Evolutionary conservation across 2,888 invertebrate species (phyloP), one percentile per base, ranked within the genome.

Genomic region (Muschampia staudingeri): DNA sequence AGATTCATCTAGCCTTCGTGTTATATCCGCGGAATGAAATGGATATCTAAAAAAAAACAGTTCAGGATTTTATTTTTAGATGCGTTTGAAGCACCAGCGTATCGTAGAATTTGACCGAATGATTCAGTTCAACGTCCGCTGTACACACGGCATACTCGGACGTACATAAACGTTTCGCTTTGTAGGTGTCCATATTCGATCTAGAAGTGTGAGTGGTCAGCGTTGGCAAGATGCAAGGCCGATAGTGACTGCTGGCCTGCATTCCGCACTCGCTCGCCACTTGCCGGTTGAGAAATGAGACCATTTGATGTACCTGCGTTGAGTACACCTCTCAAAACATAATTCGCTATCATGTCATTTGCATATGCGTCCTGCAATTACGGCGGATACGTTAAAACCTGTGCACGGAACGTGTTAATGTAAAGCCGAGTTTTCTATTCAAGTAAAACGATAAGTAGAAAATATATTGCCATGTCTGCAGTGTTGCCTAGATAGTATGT

Each of bases 151-250:
- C 76, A 44, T 40, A 80, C 75, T 75, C 80, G 69, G 76, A 77
- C 75, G 78, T 71, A 78, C 80, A 80, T 80, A 78, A 80, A 82
- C 78, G 80, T 80, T 82, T 80, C 77, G 82, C 83, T 80, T 83
- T 80, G 83, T 87, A 84, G 76, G 34, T 82, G 80, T 85, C 83
- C 80, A 84, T 83, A 84, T 84, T 84, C 80, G 84, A 86, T 85
- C 82, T 86, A 87, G 85, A 76, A 83, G 83, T 86, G 90, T 93
- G 94, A 95, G 95, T 95, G 95, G 95, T 94, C 95, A 95, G 92
- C 76, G 80, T 93, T 94, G 95, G 95, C 94, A 93, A 94, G 94
- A 94, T 92, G 93, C 96, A 96, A 95, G 96, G 96, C 95, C 95
- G 94, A 92, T 93, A 92, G 91, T 88, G 83, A 83, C 88, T 89